A percentile compares a stretch with the other conserved stretches of the same genome.
phyloP scores from a whole-genome alignment of 2,797 vertebrate species.

The Protonibea diacanthus region DNA sequence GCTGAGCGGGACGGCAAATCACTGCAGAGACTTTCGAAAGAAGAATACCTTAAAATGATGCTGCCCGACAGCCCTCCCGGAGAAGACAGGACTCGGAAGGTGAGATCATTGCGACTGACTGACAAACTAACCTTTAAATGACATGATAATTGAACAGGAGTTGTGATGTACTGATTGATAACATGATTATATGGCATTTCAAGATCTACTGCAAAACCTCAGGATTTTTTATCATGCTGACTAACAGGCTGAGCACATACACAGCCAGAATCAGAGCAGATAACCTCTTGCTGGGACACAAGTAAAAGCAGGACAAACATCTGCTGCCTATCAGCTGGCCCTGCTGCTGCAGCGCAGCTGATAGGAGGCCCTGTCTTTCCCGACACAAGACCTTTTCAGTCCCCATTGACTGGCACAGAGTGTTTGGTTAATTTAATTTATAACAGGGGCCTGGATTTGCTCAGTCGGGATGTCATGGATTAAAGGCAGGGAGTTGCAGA shows the following conservation, averaged over 20 bases:
- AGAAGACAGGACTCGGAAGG: slow-evolving; percentile 91
- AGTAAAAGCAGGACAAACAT: slow-evolving; percentile 58
- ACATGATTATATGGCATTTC: slow-evolving; percentile 10
- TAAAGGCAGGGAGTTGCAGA: slow-evolving; percentile 72
- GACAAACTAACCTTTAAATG: slow-evolving; percentile 4
- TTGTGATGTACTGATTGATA: slow-evolving; percentile 6
- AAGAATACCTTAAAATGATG: slow-evolving; percentile 94
- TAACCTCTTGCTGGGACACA: slow-evolving; percentile 53
- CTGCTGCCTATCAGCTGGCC: slow-evolving; percentile 61
- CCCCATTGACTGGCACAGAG: slow-evolving; percentile 53
- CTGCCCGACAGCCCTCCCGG: slow-evolving; percentile 88
- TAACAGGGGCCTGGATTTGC: slow-evolving; percentile 58
- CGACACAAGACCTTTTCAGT: slow-evolving; percentile 55
- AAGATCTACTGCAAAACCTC: background rate
- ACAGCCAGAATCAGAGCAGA: slow-evolving; percentile 38
- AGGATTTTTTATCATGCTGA: slow-evolving; percentile 26
- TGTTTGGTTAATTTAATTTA: slow-evolving; percentile 77
- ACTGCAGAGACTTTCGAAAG: slow-evolving; percentile 90
- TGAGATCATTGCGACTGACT: slow-evolving; percentile 73
- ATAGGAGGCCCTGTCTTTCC: slow-evolving; percentile 38
- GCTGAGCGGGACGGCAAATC: slow-evolving; percentile 84
- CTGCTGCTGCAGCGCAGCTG: slow-evolving; percentile 38
- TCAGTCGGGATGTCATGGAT: slow-evolving; percentile 73
- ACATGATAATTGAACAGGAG: background rate
- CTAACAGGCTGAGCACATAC: background rate